A percentile compares a stretch with the other conserved stretches of the same genome.
Evolutionary conservation across 2,888 invertebrate genomes (phyloP).

Genomic region (Dicyrtomina minuta): DNA sequence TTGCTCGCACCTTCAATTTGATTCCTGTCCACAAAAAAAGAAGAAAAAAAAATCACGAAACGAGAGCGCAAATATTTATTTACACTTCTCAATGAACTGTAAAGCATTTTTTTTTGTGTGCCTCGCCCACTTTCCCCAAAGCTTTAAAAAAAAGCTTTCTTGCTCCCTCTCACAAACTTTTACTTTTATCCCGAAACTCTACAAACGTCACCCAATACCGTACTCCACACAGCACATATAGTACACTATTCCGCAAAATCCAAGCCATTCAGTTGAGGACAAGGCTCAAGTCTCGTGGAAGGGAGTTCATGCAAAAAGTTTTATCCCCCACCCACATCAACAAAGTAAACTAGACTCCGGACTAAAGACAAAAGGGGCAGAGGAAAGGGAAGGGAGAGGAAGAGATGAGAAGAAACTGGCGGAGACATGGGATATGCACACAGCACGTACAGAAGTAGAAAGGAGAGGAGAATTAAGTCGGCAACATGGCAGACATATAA

Average conservation of each 20-base stretch:
- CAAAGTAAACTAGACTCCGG: neutral
- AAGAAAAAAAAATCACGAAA: conserved; percentile 14
- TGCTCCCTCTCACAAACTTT: neutral
- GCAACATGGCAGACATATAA: neutral
- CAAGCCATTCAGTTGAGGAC: too few relatives aligned
- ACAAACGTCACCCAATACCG: too few relatives aligned
- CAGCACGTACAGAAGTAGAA: too few relatives aligned
- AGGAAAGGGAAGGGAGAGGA: neutral
- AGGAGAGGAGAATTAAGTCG: too few relatives aligned
- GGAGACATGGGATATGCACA: too few relatives aligned
- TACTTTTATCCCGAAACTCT: neutral
- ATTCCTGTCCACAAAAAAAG: conserved; percentile 35
- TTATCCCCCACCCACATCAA: neutral
- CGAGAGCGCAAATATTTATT: conserved; percentile 27
- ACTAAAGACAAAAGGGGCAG: too few relatives aligned
- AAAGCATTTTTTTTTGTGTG: neutral
- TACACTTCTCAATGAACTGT: conserved; percentile 20
- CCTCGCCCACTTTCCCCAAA: neutral
- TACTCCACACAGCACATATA: too few relatives aligned
- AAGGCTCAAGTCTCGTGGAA: too few relatives aligned
- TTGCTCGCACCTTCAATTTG: conserved; percentile 49
- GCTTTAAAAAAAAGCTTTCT: too few relatives aligned
- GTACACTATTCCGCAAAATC: too few relatives aligned
- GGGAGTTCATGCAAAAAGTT: conserved; percentile 4
- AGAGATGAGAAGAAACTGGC: neutral